Evolutionary conservation across 2,797 vertebrate genomes (phyloP).

Genomic region (Cynodonichthys magdalenae): DNA sequence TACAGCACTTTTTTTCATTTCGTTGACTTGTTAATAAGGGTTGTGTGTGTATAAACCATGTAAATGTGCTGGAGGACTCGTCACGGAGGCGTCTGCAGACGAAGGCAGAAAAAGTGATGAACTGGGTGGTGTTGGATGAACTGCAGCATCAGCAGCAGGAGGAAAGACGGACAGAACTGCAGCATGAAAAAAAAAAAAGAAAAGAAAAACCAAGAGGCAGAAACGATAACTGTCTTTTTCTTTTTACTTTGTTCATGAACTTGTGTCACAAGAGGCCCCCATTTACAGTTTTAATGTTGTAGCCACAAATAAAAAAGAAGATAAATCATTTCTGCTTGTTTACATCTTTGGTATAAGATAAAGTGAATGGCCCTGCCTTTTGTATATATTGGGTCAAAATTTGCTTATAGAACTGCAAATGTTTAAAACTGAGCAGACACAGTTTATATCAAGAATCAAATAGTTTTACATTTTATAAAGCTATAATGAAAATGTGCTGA

Average conservation of each 20-base stretch:
- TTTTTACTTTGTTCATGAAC: slow-evolving; percentile 52
- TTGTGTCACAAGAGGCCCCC: slow-evolving; percentile 38
- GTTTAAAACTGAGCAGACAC: no score
- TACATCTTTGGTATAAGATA: not conserved
- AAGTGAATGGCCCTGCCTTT: not conserved
- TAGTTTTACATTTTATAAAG: no score
- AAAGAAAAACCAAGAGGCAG: slow-evolving; percentile 1
- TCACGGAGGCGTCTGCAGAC: slow-evolving; percentile 30
- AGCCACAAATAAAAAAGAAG: slow-evolving; percentile 60
- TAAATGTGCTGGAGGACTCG: slow-evolving; percentile 46
- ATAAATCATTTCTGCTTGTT: slow-evolving; percentile 4
- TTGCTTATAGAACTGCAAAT: no score
- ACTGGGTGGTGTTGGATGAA: slow-evolving; percentile 2
- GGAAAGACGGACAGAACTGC: slow-evolving; percentile 4
- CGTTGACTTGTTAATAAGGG: slow-evolving; percentile 60
- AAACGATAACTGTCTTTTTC: slow-evolving; percentile 44
- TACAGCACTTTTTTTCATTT: slow-evolving; percentile 74
- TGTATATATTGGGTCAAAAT: no score
- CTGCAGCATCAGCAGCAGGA: slow-evolving; percentile 16
- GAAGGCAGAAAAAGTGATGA: slow-evolving; percentile 38
- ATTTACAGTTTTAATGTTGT: slow-evolving; percentile 63
- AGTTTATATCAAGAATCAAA: no score
- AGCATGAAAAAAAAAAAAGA: slow-evolving; percentile 21
- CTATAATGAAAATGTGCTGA: no score
- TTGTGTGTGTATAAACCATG: slow-evolving; percentile 58